Base-by-base conservation (phyloP, 2,797 vertebrate species). In the Labeo calbasu region DNA sequence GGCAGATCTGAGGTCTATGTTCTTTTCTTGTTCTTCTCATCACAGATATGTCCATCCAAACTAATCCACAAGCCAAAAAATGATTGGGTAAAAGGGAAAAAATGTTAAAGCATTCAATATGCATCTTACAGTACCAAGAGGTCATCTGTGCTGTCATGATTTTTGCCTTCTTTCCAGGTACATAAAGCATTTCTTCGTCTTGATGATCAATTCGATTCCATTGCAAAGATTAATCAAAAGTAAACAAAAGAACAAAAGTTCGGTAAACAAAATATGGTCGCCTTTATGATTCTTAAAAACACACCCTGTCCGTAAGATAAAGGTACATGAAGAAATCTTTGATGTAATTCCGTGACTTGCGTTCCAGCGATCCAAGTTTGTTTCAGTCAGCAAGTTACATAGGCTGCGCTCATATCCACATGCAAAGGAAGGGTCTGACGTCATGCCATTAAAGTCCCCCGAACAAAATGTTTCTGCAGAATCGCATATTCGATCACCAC, bases 271-370 rank as follows among this genome's bases (percentile, higher is more conserved):
- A 89, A 88, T 70, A 85, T 86, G 76, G 86, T 83, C 83, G 86
- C 82, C 79, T 85, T 84, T 73, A 86, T 82, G 81, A 89, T 59
- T 75, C 76, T 81, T 63, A 57, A 48, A 40, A 25, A 68, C 71
- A 53, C 28, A 36, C 43, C 71, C 70, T 5, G 9, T 82, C 59
- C 21, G 7, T 53, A 85, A 87, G 89, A 88, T 92, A 90, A 83
- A 80, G 87, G 92, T 88, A 89, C 87, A 84, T 66, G 48, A 46
- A 83, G 32, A 63, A 75, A 71, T 91, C 87, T 92, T 92, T 88
- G 88, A 87, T 83, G 85, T 89, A 65, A 76, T 89, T 90, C 80
- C 36, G 57, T 17, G 83, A 25, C 86, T 84, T 89, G 79, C 9
- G 71, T 91, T 89, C 83, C 70, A 28, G 9, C 68, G 84, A 86